Conservation (phyloP, 1,140 invertebrate genomes). For the Oncopodura yosiiana region DNA sequence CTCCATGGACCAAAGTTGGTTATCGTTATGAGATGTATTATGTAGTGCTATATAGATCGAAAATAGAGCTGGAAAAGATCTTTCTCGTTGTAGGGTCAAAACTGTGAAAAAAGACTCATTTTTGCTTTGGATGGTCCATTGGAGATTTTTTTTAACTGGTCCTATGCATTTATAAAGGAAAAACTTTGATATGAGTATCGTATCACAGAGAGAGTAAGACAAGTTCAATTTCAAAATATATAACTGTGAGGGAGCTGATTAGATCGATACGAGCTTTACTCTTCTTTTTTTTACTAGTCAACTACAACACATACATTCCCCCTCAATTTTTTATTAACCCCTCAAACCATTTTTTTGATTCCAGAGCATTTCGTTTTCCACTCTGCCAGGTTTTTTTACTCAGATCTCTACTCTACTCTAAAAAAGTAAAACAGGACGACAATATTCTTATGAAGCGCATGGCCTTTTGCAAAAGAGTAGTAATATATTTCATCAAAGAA, state of each 20-base stretch:
- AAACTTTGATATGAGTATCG: slow-evolving; percentile 3
- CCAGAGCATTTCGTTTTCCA: slow-evolving; percentile 32
- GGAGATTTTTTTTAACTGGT: too few relatives aligned
- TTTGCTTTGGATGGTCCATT: too few relatives aligned
- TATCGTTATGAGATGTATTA: too few relatives aligned
- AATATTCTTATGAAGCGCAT: slow-evolving; percentile 31
- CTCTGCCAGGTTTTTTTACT: slow-evolving; percentile 2
- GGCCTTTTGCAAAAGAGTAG: too few relatives aligned
- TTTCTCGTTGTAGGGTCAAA: too few relatives aligned
- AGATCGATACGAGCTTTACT: slow-evolving; percentile 33
- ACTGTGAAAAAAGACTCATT: too few relatives aligned
- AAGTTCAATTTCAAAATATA: slow-evolving; percentile 31
- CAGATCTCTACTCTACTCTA: background rate
- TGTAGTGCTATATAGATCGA: too few relatives aligned
- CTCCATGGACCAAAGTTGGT: too few relatives aligned
- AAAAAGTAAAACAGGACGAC: slow-evolving; percentile 12
- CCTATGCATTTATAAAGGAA: too few relatives aligned
- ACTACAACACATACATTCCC: slow-evolving; percentile 9
- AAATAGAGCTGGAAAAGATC: too few relatives aligned
- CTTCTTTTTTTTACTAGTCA: background rate
- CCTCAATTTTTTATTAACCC: slow-evolving; percentile 37
- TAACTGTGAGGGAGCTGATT: slow-evolving; percentile 32
- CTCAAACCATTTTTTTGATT: slow-evolving; percentile 36
- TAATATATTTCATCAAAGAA: slow-evolving; percentile 33
- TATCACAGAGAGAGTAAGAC: slow-evolving; percentile 15